A percentile compares a stretch with the other conserved stretches of the same genome.
These are phyloP conservation scores for Elymnias hypermnestra DNA, from an alignment of 1,140 invertebrate species.

Conservation along the genomic window DNA sequence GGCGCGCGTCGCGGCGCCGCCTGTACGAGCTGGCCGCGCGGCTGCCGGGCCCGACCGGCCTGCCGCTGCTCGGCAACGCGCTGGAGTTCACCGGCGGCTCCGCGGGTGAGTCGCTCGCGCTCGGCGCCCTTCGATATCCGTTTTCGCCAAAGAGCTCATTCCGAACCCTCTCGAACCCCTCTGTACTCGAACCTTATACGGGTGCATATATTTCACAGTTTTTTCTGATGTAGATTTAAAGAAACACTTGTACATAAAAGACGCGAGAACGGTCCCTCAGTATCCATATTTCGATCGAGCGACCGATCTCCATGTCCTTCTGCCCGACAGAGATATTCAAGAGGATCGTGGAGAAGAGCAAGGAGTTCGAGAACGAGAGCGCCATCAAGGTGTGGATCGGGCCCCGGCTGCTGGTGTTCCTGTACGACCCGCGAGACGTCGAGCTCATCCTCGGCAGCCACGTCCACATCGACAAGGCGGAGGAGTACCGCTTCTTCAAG, in stretches of 20 bases:
- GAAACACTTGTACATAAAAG: no score
- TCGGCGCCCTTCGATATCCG: no score
- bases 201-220: no score
- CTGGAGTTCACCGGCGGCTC: constrained; percentile 82
- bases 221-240: no score
- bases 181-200: no score
- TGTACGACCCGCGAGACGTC: constrained; percentile 84
- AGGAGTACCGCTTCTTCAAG: constrained; percentile 84
- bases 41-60: constrained; percentile 81
- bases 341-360: constrained; percentile 77
- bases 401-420: constrained; percentile 82
- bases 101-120: constrained; percentile 73
- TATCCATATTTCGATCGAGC: no score
- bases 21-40: constrained; percentile 83
- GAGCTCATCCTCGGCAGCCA: constrained; percentile 85
- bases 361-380: constrained; percentile 73
- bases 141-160: no score
- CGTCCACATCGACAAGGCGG: constrained; percentile 84
- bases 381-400: constrained; percentile 85
- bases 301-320: no score
- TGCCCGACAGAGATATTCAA: constrained; percentile 86
- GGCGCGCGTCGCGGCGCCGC: constrained; percentile 81
- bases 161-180: no score
- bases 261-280: no score
- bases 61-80: constrained; percentile 83